phyloP scores from a whole-genome alignment of 2,888 invertebrate species.

The Erannis defoliaria region DNA sequence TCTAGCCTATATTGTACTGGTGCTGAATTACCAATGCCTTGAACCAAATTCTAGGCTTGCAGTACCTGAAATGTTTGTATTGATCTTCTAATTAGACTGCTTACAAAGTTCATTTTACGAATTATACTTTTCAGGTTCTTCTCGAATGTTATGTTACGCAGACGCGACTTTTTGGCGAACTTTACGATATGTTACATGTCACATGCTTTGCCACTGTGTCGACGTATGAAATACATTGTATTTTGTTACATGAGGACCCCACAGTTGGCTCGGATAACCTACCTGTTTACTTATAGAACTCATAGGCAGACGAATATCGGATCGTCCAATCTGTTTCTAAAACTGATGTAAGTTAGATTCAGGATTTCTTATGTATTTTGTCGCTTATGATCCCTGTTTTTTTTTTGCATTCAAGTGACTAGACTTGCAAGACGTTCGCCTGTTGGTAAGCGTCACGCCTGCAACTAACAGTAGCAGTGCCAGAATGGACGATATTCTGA shows the following conservation, averaged over 20 bases:
- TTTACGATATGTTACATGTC: constrained; percentile 72
- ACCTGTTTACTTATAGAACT: constrained; percentile 75
- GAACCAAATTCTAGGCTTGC: no score
- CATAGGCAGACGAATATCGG: constrained; percentile 75
- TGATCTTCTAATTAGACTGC: no score
- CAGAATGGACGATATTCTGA: no score
- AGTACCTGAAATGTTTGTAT: no score
- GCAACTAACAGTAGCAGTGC: no score
- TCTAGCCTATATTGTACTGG: no score
- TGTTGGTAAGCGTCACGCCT: no score
- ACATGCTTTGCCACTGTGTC: constrained; percentile 58
- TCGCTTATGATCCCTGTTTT: no score
- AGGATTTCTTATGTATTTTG: not conserved
- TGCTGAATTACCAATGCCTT: no score
- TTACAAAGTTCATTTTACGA: no score
- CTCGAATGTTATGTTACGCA: constrained; percentile 67
- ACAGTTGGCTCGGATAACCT: constrained; percentile 75
- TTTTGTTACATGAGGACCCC: constrained; percentile 75
- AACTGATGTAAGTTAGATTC: constrained; percentile 70
- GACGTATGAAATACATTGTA: constrained; percentile 55
- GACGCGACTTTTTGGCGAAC: constrained; percentile 77
- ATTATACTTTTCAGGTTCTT: constrained; percentile 72
- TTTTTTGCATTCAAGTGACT: no score
- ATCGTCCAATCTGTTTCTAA: constrained; percentile 75
- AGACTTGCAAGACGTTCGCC: no score